phyloP scores from a whole-genome alignment of 2,797 vertebrate species.

The Rhabdophis nuchalis region DNA sequence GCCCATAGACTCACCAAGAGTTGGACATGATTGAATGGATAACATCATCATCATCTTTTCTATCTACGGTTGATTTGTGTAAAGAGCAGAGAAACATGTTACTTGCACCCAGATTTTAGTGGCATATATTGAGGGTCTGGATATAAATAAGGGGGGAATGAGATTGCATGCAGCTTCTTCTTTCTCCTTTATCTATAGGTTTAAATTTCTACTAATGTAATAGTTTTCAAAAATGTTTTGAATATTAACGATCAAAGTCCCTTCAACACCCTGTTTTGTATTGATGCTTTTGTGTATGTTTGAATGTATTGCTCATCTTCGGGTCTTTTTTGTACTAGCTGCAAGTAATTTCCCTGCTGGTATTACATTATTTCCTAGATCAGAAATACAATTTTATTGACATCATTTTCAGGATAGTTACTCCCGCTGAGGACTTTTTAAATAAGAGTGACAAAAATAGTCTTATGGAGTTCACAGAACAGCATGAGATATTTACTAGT shows the following conservation, averaged over 20 bases:
- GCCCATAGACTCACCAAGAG: not conserved
- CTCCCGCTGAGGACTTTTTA: not conserved
- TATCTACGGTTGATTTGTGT: not conserved
- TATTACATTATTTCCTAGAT: not conserved
- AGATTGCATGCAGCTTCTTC: not conserved
- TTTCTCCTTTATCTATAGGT: not conserved
- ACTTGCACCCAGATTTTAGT: not conserved
- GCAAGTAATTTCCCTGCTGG: not conserved
- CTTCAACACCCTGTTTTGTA: not conserved
- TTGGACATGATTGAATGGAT: not conserved
- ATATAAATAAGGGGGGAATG: not conserved
- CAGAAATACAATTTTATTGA: not conserved
- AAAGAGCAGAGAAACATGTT: not conserved
- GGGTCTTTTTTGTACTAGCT: not conserved
- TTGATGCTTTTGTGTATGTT: not conserved
- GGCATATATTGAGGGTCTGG: not conserved
- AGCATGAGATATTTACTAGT: not conserved
- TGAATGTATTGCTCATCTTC: not conserved
- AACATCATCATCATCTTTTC: not conserved
- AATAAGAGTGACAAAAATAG: not conserved
- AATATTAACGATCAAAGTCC: not conserved
- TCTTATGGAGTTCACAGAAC: not conserved
- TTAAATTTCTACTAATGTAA: not conserved
- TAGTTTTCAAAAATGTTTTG: not conserved
- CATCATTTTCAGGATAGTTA: not conserved